Evolutionary conservation across 2,888 invertebrate species (phyloP), one percentile per base, ranked within the genome.

Genomic region (Gandaritis pyraliata): DNA sequence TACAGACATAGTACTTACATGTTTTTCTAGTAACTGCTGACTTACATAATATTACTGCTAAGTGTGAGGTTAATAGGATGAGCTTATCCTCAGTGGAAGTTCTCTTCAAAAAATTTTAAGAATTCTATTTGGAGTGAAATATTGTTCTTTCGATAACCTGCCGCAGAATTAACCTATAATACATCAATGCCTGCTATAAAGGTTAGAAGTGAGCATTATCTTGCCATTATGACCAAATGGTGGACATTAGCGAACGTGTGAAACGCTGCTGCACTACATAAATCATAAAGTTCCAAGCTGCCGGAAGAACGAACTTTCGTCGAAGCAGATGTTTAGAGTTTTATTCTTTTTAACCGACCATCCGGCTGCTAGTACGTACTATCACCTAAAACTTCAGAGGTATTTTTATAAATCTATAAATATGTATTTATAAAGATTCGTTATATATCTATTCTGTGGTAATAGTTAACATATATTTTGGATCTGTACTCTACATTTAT

Each of bases 241-340:
- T 74, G 72, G 71, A 76, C 68, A 71, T 72, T 72, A 79, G 76
- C 70, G 72, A 71, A 75, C 75, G 81, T 77, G 81, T 76, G 69
- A 72, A 77, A 71, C 71, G 71, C 66, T 72, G 71, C 71, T 65
- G 55, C 66, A 71, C 61, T 71, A 54, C 58, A 75, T 78, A 77
- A 76, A 87, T 86, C 85, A 84, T 75, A 82, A 85, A 86, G 76
- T 85, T 85, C 55, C 74, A 78, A 75, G 76, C 72, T 82, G 74
- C 65, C 65, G 71, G 74, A 74, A 75, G 72, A 78, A 77, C 71
- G 64, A 63, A 68, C 77, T 75, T 79, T 78, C 55, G 78, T 81
- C 76, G 77, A 78, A 75, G 72, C 78, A 75, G 75, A 76, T 81
- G 77, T 74, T 78, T 75, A 72, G 69, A 71, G 36, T 36, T 33